phyloP scores from a whole-genome alignment of 2,888 invertebrate species.

The Tipula vernalis region DNA sequence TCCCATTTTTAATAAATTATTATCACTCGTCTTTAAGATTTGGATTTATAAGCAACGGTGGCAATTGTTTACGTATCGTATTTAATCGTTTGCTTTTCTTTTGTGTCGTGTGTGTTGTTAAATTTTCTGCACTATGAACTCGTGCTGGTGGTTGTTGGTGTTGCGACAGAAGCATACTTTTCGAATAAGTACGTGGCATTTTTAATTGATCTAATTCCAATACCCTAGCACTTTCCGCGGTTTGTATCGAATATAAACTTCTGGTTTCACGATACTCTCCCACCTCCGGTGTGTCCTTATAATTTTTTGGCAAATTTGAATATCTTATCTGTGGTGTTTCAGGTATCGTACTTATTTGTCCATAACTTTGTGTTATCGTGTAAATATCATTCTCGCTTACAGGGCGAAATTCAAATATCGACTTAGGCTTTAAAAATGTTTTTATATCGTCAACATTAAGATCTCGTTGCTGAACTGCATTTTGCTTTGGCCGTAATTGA shows the following conservation, averaged over 20 bases:
- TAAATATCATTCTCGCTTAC: conserved; percentile 35
- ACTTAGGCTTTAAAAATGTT: background rate
- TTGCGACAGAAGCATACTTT: conserved; percentile 30
- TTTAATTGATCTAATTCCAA: conserved; percentile 41
- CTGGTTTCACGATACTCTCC: conserved; percentile 34
- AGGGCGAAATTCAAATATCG: conserved; percentile 28
- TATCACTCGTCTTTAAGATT: too few species aligned
- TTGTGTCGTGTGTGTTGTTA: conserved; percentile 8
- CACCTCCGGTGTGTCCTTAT: conserved; percentile 35
- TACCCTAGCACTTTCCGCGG: conserved; percentile 36
- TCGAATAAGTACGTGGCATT: conserved; percentile 49
- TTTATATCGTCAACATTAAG: background rate
- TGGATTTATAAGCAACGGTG: conserved; percentile 21
- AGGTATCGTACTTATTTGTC: conserved; percentile 35
- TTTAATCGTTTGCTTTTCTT: conserved; percentile 34
- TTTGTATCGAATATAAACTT: conserved; percentile 38
- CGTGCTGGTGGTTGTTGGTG: background rate
- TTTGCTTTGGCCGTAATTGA: background rate
- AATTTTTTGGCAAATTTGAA: conserved; percentile 33
- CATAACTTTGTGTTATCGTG: conserved; percentile 26
- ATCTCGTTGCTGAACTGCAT: background rate
- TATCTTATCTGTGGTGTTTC: conserved; percentile 37
- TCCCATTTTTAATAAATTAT: too few species aligned
- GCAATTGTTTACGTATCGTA: conserved; percentile 30
- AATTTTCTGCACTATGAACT: conserved; percentile 24